Base-by-base conservation (phyloP, 1,140 invertebrate genomes). In the Neodiprion fabricii region DNA sequence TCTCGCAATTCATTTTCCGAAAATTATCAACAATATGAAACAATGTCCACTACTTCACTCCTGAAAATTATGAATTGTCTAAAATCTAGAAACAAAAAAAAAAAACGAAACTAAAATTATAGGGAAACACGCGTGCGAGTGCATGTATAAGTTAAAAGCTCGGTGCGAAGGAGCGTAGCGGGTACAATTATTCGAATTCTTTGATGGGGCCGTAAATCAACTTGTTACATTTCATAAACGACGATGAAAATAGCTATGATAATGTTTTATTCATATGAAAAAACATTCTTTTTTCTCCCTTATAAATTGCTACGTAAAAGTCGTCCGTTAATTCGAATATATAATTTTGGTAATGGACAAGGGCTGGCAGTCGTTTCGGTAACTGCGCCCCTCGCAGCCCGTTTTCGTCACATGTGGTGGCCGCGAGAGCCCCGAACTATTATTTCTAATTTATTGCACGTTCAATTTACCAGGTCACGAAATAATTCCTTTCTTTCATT, bases 311-410 rank as follows among this genome's bases (percentile, higher is more conserved):
- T 61, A 5, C 53, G 53, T 40, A 40, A 61, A 5, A 61, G 11
- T 12, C 53, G 28, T 8, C 9, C n/a, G 8, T 17, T 61, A 7
- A 61, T 61, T 61, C 53, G 53, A 61, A 61, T 61, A 61, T 61
- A 61, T 61, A 61, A 61, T 61, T 61, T 61, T 17, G n/a, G 11
- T 61, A 61, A 61, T 61, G 53, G 53, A 61, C 53, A 17, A 61
- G 53, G 53, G 8, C 4, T 12, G 53, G 53, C 11, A 17, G 53
- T 14, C n/a, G 53, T 61, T 61, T 61, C n/a, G n/a, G 11, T 12
- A 61, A 61, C 53, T 40, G 28, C 28, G n/a, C 11, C 53, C 53
- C 53, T 61, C 53, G 11, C 53, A 61, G 53, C 28, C 28, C 28
- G 53, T 4, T 12, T 61, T 61, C n/a, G 53, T 61, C 53, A 61